Percentiles rank a stretch among this genome's conserved stretches.
Conservation (phyloP, 1,140 invertebrate species). For the Orius insidiosus region DNA sequence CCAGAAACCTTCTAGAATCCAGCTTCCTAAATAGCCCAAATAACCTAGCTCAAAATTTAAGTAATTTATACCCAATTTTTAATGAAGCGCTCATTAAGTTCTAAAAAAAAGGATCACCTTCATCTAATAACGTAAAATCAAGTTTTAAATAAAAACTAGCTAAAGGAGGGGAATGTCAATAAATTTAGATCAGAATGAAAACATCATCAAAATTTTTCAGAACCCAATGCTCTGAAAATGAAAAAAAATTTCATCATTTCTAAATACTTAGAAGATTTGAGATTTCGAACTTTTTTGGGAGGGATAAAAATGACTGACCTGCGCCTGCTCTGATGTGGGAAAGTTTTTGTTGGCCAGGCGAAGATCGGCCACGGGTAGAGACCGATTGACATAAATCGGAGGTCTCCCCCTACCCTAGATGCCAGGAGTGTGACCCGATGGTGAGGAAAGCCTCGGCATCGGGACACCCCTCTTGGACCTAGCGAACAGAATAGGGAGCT, state of each 20-base stretch:
- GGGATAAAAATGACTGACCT: slow-evolving; percentile 36
- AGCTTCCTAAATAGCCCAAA: too few species aligned
- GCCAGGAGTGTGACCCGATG: slow-evolving; percentile 22
- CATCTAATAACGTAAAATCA: background rate
- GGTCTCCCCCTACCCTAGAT: slow-evolving; percentile 28
- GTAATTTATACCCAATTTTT: too few species aligned
- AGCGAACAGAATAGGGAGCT: slow-evolving; percentile 27
- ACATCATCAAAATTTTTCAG: background rate
- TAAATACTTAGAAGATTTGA: too few species aligned
- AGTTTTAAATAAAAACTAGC: too few species aligned
- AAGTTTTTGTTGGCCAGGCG: slow-evolving; percentile 5
- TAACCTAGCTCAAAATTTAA: too few species aligned
- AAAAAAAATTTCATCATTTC: background rate
- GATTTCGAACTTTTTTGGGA: slow-evolving; percentile 25
- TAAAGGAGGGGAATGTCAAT: too few species aligned
- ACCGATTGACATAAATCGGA: slow-evolving; percentile 19
- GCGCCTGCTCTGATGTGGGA: slow-evolving; percentile 19
- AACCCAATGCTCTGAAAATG: slow-evolving; percentile 1
- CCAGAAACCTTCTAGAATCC: too few species aligned
- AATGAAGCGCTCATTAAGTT: too few species aligned
- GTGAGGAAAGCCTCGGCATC: slow-evolving; percentile 24
- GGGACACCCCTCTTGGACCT: slow-evolving; percentile 26
- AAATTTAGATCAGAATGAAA: too few species aligned
- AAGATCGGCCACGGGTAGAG: slow-evolving; percentile 7
- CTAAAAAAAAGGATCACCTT: too few species aligned